These are phyloP conservation scores for Galagoides demidoff DNA, from an alignment of 2,797 vertebrate species.

Conservation along the genomic window DNA sequence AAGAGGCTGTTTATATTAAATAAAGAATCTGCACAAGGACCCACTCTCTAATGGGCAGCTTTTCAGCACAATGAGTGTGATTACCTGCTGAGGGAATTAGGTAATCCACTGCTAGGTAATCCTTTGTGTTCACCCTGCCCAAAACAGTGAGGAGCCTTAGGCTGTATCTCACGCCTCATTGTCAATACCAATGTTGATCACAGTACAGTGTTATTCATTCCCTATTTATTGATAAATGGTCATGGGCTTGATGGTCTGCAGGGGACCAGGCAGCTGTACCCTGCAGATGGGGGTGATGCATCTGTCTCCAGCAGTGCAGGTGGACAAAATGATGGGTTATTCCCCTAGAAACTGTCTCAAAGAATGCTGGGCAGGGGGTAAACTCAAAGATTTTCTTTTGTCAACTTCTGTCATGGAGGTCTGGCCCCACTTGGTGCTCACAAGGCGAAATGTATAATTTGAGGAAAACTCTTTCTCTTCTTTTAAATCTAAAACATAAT, in stretches of 20 bases:
- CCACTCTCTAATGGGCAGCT: neutral
- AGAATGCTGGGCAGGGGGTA: neutral
- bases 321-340: accelerated
- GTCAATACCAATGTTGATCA: neutral
- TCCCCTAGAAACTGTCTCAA: neutral
- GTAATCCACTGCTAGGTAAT: neutral
- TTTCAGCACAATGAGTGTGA: neutral
- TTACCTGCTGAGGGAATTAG: neutral
- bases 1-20: neutral
- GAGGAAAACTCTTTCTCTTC: neutral
- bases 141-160: neutral
- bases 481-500: neutral
- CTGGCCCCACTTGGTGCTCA: neutral
- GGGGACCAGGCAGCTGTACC: neutral
- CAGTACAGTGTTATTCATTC: neutral
- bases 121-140: neutral
- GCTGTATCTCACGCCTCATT: neutral
- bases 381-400: neutral
- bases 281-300: neutral
- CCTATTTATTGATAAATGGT: neutral
- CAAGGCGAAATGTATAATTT: neutral
- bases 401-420: neutral
- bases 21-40: neutral
- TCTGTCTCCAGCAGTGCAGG: neutral
- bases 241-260: neutral